Conservation (phyloP, 2,113 vertebrate species). For the Formicarius rufipectus region DNA sequence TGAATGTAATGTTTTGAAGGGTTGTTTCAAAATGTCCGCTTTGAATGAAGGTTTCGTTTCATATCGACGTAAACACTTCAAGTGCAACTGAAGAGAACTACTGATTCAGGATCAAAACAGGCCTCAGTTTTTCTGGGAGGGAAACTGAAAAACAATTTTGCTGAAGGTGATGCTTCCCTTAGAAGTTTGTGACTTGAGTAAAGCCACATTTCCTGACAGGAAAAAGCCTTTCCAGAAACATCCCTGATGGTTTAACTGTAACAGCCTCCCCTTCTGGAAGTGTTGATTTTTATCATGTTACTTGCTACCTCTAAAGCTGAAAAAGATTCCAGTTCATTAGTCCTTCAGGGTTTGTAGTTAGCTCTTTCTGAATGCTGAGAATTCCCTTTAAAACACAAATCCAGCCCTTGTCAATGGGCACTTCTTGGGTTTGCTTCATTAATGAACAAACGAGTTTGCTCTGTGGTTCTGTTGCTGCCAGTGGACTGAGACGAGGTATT, state of each 20-base stretch:
- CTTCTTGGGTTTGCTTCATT: not conserved
- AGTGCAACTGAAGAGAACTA: not conserved
- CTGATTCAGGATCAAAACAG: not conserved
- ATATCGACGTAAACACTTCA: not conserved
- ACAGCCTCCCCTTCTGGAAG: not conserved
- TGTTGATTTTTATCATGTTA: not conserved
- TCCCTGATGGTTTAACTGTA: not conserved
- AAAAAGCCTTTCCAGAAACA: not conserved
- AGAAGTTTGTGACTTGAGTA: not conserved
- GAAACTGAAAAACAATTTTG: not conserved
- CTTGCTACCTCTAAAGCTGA: not conserved
- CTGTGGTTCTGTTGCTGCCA: not conserved
- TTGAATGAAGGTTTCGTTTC: not conserved
- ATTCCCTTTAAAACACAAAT: not conserved
- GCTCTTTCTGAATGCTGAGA: not conserved
- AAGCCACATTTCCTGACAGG: not conserved
- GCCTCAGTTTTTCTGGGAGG: not conserved
- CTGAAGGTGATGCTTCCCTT: not conserved
- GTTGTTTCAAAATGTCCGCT: not conserved
- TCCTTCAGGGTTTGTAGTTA: not conserved
- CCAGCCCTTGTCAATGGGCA: not conserved
- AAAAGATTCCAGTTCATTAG: not conserved
- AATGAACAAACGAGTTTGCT: not conserved
- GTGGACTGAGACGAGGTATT: conserved; percentile 34
- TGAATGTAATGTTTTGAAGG: not conserved